Evolutionary conservation across 1,140 invertebrate genomes (phyloP).

Genomic region (Microvelia longipes): DNA sequence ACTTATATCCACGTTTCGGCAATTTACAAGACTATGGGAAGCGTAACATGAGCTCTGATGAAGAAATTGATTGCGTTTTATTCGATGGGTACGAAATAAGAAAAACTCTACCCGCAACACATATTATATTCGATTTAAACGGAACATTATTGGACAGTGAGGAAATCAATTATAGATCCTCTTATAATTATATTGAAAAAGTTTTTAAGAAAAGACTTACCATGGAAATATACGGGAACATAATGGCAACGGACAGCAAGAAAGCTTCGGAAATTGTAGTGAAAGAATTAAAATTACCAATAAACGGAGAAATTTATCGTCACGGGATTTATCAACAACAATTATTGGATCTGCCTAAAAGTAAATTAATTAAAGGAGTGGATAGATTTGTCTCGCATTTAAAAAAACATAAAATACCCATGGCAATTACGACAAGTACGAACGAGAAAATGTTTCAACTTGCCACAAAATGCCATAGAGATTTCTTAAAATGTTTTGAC

Average conservation of each 20-base stretch:
- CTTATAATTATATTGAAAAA: neutral
- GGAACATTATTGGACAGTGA: neutral
- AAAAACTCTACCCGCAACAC: too few species aligned
- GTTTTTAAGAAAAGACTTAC: neutral
- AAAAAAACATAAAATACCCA: constrained; percentile 56
- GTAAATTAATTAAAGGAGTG: constrained; percentile 38
- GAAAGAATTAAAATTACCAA: neutral
- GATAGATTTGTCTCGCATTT: constrained; percentile 66
- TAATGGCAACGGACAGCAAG: neutral
- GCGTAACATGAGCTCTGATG: too few species aligned
- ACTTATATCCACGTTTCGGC: too few species aligned
- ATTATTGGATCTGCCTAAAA: neutral
- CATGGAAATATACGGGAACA: neutral
- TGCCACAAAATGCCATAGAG: constrained; percentile 56
- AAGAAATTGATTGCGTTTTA: too few species aligned
- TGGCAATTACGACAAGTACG: constrained; percentile 80
- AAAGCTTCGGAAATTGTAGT: neutral
- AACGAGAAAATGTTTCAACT: constrained; percentile 55
- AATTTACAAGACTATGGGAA: too few species aligned
- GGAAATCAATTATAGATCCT: neutral
- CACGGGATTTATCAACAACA: neutral
- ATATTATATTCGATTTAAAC: neutral
- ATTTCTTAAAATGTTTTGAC: constrained; percentile 54
- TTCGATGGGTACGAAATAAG: too few species aligned
- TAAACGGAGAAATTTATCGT: neutral